phyloP scores from a whole-genome alignment of 2,113 vertebrate genomes.

The Osmerus mordax region DNA sequence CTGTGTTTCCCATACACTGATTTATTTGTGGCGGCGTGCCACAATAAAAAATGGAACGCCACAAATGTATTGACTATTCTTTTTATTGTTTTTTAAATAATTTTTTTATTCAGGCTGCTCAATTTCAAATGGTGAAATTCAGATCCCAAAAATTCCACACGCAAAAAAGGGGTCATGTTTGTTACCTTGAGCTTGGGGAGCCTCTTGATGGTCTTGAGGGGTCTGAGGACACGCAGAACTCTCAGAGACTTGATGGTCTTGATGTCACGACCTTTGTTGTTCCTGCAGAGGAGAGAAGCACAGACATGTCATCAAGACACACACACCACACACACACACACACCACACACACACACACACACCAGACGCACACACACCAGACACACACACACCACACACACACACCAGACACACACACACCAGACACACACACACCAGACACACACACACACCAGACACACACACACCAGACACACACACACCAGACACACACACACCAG shows the following conservation, averaged over 20 bases:
- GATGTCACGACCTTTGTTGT: conserved; percentile 95
- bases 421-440: not conserved
- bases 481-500: not conserved
- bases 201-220: conserved; percentile 96
- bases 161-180: not conserved
- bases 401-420: not conserved
- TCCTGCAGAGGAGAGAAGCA: conserved; percentile 69
- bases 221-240: conserved; percentile 90
- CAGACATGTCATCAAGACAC: not conserved
- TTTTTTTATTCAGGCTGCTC: too few relatives aligned
- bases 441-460: not conserved
- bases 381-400: not conserved
- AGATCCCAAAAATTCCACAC: too few relatives aligned
- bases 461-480: not conserved
- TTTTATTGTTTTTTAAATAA: too few relatives aligned
- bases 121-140: too few relatives aligned
- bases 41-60: too few relatives aligned
- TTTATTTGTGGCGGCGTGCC: too few relatives aligned
- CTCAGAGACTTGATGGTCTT: conserved; percentile 98
- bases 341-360: not conserved
- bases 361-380: not conserved
- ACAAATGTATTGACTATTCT: too few relatives aligned
- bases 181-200: conserved; percentile 97
- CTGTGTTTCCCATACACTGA: too few relatives aligned
- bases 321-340: not conserved